phyloP scores from a whole-genome alignment of 2,797 vertebrate species.

The Nyctibius grandis region DNA sequence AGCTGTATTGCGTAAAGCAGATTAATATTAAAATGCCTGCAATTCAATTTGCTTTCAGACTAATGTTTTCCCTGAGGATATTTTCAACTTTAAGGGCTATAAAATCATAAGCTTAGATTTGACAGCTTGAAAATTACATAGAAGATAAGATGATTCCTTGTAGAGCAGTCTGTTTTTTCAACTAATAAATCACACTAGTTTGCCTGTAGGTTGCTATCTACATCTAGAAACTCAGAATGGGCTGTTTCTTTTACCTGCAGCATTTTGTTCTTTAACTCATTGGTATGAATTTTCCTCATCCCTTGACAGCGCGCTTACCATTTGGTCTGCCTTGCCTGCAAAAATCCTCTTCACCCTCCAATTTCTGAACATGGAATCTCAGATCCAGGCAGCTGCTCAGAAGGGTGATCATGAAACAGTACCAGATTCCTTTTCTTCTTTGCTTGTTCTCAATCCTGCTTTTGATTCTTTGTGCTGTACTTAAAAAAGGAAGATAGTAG shows the following conservation, averaged over 20 bases:
- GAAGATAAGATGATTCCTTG: neutral
- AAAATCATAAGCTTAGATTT: slow-evolving; percentile 5
- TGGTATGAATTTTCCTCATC: neutral
- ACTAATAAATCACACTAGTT: neutral
- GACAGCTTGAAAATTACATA: neutral
- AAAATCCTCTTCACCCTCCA: neutral
- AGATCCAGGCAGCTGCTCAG: neutral
- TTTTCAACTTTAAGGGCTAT: slow-evolving; percentile 27
- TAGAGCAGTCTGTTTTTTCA: neutral
- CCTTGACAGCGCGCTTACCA: neutral
- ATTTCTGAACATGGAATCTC: neutral
- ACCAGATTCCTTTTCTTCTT: neutral
- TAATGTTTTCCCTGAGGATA: neutral
- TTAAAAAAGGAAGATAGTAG: neutral
- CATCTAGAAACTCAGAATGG: neutral
- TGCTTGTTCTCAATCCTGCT: neutral
- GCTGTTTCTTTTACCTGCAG: neutral
- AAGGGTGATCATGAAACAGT: neutral
- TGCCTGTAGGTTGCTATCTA: neutral
- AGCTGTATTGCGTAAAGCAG: neutral
- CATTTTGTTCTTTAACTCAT: neutral
- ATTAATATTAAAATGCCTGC: slow-evolving; percentile 18
- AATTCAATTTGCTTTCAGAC: slow-evolving; percentile 16
- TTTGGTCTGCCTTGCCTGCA: neutral
- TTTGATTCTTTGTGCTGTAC: neutral